phyloP scores from a whole-genome alignment of 2,113 vertebrate genomes.

The Otolemur garnettii region DNA sequence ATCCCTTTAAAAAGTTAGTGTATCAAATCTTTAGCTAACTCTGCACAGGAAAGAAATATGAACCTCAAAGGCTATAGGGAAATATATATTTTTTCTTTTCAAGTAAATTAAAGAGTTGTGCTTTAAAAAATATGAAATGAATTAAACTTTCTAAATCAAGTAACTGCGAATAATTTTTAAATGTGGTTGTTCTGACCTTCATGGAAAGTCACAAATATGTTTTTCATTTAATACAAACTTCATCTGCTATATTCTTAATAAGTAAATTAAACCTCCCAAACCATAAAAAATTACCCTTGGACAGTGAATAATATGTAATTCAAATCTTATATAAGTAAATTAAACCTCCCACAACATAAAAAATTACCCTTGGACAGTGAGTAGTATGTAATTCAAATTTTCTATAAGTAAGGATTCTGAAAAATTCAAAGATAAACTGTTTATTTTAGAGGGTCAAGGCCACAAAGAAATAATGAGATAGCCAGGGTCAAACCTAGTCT shows the following conservation, averaged over 20 bases:
- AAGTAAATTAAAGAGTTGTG: slow-evolving; percentile 53
- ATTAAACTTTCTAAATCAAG: slow-evolving; percentile 48
- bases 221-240: slow-evolving; percentile 74
- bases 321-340: slow-evolving; percentile 27
- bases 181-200: slow-evolving; percentile 50
- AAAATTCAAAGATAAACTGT: not conserved
- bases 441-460: not conserved
- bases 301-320: slow-evolving; percentile 44
- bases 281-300: slow-evolving; percentile 54
- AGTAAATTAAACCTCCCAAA: slow-evolving; percentile 60
- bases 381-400: slow-evolving; percentile 8
- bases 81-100: slow-evolving; percentile 54
- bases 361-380: slow-evolving; percentile 57
- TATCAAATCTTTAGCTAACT: slow-evolving; percentile 29
- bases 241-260: slow-evolving; percentile 49
- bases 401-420: slow-evolving; percentile 20
- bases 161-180: slow-evolving; percentile 67
- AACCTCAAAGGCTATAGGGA: not conserved
- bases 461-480: not conserved
- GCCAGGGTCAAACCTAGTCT: not conserved
- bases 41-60: slow-evolving; percentile 6
- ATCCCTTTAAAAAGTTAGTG: slow-evolving; percentile 30
- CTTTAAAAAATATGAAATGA: slow-evolving; percentile 7
- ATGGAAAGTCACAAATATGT: slow-evolving; percentile 63
- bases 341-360: slow-evolving; percentile 49